Evolutionary conservation across 92 coral and sea anemone genomes (phyloP), one percentile per base, ranked within the genome.

Genomic region (Siderastrea siderea): DNA sequence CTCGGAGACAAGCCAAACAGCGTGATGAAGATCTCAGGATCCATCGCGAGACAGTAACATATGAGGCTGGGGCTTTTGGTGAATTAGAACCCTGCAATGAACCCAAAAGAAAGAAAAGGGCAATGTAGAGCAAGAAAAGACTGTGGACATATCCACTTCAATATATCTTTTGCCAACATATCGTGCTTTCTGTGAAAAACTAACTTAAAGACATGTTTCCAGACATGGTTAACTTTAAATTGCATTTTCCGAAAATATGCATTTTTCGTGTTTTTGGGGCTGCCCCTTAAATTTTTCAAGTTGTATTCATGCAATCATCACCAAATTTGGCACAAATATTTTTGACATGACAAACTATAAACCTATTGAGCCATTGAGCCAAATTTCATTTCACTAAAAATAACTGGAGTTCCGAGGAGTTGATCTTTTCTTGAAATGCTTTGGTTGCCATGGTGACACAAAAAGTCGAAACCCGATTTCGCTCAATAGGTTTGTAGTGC

Each of bases 351-450:
- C 58, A 58, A 46, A 55, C 81, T 61, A 10, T 62, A 50, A 72
- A 5, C 74, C 74, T 16, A 48, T 84, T 54, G 55, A n/a, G n/a
- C n/a, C n/a, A n/a, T n/a, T n/a, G n/a, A 26, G 73, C 75, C 71
- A 76, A 84, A 80, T 78, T 68, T 54, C 70, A 86, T 66, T 78
- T 77, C 77, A 68, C 90, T 77, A n/a, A 86, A 68, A 67, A 55
- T 52, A 76, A 66, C 65, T 72, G 50, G 53, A 85, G 57, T 19
- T 84, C 62, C 62, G 15, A 38, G 47, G 80, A 74, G 68, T 58
- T 49, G n/a, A 60, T 59, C 46, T 63, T 44, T 65, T 55, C 26
- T 59, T 71, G 15, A 71, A 19, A 61, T 68, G 87, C 76, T 72
- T 44, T 51, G 57, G 60, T 85, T 75, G 71, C 62, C 88, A 75